These are phyloP conservation scores for Heloderma charlesbogerti DNA, from an alignment of 2,113 vertebrate species.

Conservation along the genomic window DNA sequence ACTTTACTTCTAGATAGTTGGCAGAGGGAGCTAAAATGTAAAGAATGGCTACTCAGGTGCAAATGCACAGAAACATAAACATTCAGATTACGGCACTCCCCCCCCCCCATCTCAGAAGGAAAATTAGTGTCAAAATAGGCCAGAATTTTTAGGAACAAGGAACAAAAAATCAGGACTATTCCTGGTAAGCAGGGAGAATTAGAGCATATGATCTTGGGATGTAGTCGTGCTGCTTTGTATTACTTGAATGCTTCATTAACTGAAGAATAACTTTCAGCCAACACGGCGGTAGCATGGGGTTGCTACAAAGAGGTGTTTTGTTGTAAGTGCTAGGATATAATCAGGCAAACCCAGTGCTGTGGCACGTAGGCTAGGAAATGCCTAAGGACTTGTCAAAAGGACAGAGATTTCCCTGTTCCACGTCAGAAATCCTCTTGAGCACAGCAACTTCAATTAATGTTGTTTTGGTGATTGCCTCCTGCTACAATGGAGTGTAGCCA, in stretches of 20 bases:
- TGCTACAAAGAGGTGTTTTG: not conserved
- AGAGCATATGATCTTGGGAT: not conserved
- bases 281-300: too few relatives aligned
- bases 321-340: not conserved
- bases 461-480: not conserved
- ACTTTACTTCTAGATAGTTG: not conserved
- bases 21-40: not conserved
- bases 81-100: not conserved
- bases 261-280: not conserved
- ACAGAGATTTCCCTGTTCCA: not conserved
- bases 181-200: not conserved
- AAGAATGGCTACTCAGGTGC: not conserved
- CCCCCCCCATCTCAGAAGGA: not conserved
- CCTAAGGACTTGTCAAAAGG: not conserved
- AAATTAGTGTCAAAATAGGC: not conserved
- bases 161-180: not conserved
- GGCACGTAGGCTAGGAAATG: not conserved
- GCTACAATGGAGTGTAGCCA: not conserved
- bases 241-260: not conserved
- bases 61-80: not conserved
- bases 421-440: not conserved
- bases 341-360: not conserved
- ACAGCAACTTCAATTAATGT: not conserved
- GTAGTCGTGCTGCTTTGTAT: not conserved
- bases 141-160: not conserved